These are phyloP conservation scores for Oryzias melastigma DNA, from an alignment of 2,113 vertebrate genomes.

Conservation along the genomic window DNA sequence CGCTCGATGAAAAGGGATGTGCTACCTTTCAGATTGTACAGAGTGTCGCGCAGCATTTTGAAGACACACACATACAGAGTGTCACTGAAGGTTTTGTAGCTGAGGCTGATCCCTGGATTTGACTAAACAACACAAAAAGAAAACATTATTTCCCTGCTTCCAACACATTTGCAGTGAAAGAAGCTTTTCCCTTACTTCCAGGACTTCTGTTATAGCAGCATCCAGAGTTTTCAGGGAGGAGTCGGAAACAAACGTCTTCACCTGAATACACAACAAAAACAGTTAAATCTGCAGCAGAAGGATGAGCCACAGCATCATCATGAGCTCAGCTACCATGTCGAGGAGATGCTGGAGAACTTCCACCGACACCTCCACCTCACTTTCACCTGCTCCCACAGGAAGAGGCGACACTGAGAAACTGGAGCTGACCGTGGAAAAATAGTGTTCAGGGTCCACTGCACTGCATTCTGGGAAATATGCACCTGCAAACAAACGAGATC, in stretches of 20 bases:
- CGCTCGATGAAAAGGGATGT: neutral
- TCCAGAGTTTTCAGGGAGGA: conserved; percentile 87
- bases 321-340: conserved; percentile 64
- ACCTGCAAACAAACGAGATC: conserved; percentile 62
- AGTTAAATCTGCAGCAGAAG: neutral
- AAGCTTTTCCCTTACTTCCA: conserved; percentile 76
- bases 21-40: conserved; percentile 92
- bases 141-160: conserved; percentile 20
- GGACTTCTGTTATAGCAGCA: conserved; percentile 74
- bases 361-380: conserved; percentile 85
- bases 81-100: conserved; percentile 91
- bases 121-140: conserved; percentile 71
- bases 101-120: conserved; percentile 78
- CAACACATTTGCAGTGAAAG: neutral
- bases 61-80: conserved; percentile 92
- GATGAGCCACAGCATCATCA: neutral
- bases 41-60: conserved; percentile 96
- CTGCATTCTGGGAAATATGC: conserved; percentile 87
- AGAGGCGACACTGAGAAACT: conserved; percentile 94
- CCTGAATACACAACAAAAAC: conserved; percentile 62
- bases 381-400: conserved; percentile 82
- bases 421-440: conserved; percentile 91
- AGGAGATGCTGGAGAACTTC: conserved; percentile 87
- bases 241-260: conserved; percentile 76
- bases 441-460: conserved; percentile 86